Percentiles rank a stretch among this genome's conserved stretches.
These are phyloP conservation scores for Poeciliopsis gracilis DNA, from an alignment of 2,797 vertebrate species.

Conservation along the genomic window DNA sequence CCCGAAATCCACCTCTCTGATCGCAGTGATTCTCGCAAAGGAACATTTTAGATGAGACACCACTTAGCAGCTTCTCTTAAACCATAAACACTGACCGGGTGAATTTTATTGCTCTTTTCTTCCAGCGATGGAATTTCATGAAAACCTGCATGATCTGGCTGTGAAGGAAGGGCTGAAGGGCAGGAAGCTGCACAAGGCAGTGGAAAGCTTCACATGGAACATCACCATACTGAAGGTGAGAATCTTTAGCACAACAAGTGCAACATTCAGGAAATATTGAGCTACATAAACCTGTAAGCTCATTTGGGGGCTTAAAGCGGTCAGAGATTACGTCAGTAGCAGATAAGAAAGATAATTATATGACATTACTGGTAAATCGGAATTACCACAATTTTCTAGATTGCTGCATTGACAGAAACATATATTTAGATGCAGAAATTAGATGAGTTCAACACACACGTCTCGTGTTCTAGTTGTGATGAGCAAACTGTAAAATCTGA, in stretches of 20 bases:
- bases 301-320: not conserved
- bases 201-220: conserved; percentile 99
- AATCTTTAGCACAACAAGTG: too few species aligned
- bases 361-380: not conserved
- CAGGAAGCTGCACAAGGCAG: conserved; percentile 92
- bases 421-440: not conserved
- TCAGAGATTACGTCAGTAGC: not conserved
- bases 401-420: not conserved
- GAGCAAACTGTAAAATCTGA: not conserved
- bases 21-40: conserved; percentile 26
- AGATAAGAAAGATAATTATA: not conserved
- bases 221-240: conserved; percentile 97
- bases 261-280: not conserved
- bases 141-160: conserved; percentile 91
- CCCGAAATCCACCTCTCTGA: not conserved
- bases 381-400: not conserved
- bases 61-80: conserved; percentile 31
- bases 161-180: conserved; percentile 95
- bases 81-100: not conserved
- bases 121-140: conserved; percentile 97
- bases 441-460: not conserved
- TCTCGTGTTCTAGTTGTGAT: not conserved
- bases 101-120: not conserved
- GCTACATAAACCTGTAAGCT: not conserved
- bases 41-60: conserved; percentile 22